A percentile compares a stretch with the other conserved stretches of the same genome.
Evolutionary conservation across 2,888 invertebrate genomes (phyloP).

Genomic region (Diploptera punctata): DNA sequence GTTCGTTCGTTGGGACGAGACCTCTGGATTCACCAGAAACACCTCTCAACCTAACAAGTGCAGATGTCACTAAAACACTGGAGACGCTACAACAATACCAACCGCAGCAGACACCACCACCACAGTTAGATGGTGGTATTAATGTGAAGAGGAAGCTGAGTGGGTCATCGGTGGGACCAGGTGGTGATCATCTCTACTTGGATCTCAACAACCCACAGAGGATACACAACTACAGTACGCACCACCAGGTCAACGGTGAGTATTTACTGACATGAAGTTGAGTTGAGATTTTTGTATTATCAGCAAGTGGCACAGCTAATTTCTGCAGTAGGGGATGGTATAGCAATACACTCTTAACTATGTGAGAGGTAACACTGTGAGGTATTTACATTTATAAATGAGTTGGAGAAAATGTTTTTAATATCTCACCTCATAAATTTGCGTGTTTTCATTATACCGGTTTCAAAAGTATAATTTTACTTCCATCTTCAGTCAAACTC

Average conservation of each 20-base stretch:
- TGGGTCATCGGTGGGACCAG: conserved; percentile 47
- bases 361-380: no score
- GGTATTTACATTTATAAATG: no score
- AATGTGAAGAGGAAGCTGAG: conserved; percentile 10
- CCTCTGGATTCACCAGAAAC: conserved; percentile 87
- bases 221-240: conserved; percentile 36
- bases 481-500: no score
- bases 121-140: conserved; percentile 9
- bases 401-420: no score
- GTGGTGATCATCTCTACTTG: conserved; percentile 46
- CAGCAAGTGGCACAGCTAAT: no score
- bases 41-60: conserved; percentile 58
- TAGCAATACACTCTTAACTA: no score
- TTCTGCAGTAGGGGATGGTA: no score
- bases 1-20: conserved; percentile 87
- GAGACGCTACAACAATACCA: conserved; percentile 46
- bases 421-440: no score
- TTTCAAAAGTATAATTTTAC: no score
- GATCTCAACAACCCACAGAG: conserved; percentile 43
- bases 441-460: no score
- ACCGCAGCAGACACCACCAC: conserved; percentile 52
- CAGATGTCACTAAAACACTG: conserved; percentile 34
- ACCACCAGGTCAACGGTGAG: conserved; percentile 45
- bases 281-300: no score
- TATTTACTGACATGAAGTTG: conserved; percentile 42